Conservation (phyloP, 1,140 invertebrate genomes). For the Drosophila lacertosa region DNA sequence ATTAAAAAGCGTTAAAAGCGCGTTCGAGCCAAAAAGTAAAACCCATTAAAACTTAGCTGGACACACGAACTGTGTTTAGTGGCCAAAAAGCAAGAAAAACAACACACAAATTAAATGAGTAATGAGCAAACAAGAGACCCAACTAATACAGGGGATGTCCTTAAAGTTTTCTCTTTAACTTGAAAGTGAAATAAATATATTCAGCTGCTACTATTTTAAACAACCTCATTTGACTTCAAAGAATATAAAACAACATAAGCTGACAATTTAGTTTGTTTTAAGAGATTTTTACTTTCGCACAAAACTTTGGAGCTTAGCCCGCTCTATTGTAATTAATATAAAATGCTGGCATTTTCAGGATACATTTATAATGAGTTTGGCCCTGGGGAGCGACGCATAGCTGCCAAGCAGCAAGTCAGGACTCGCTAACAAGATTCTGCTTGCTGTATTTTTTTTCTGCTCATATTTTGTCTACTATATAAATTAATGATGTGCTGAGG, state of each 20-base stretch:
- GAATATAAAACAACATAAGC: not conserved
- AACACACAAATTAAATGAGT: slow-evolving; percentile 7
- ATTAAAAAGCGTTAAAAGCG: slow-evolving; percentile 69
- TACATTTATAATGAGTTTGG: slow-evolving; percentile 51
- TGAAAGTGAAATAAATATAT: no score
- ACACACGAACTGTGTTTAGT: not conserved
- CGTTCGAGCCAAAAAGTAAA: slow-evolving; percentile 26
- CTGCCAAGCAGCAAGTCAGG: slow-evolving; percentile 13
- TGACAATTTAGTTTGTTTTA: no score
- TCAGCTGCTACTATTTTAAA: no score
- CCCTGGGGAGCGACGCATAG: slow-evolving; percentile 13
- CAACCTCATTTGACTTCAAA: no score
- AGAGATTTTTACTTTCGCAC: not conserved
- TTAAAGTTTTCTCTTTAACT: slow-evolving; percentile 7
- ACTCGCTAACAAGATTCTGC: not conserved
- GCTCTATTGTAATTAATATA: slow-evolving; percentile 48
- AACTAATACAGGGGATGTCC: not conserved
- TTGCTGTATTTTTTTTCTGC: not conserved
- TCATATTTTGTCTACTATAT: slow-evolving; percentile 26
- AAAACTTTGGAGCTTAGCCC: slow-evolving; percentile 6
- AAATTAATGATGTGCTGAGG: slow-evolving; percentile 68
- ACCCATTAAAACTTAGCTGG: slow-evolving; percentile 59
- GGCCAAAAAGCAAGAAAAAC: slow-evolving; percentile 23
- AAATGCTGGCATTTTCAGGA: slow-evolving; percentile 45
- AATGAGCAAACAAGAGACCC: not conserved